Conservation (phyloP, 2,888 invertebrate species). For the Macrosiphum euphorbiae region DNA sequence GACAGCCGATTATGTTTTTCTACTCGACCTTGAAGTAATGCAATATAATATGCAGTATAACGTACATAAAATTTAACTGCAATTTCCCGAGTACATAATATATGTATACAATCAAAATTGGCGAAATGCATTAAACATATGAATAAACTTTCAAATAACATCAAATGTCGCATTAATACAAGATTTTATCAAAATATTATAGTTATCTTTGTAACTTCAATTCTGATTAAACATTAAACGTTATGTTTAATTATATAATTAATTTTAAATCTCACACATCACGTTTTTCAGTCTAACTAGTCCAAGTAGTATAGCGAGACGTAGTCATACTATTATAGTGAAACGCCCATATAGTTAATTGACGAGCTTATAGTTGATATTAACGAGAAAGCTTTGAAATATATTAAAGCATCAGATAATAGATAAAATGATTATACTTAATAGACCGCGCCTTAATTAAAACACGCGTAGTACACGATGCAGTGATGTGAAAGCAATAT, state of each 20-base stretch:
- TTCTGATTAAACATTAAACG: background rate
- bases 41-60: background rate
- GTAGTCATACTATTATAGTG: no score
- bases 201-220: background rate
- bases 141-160: background rate
- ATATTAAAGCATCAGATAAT: conserved; percentile 16
- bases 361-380: background rate
- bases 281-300: background rate
- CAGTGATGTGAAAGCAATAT: background rate
- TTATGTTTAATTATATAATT: background rate
- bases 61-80: background rate
- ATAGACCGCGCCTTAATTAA: background rate
- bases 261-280: background rate
- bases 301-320: background rate
- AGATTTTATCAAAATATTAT: background rate
- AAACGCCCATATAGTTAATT: background rate
- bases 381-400: conserved; percentile 34
- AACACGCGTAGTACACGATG: background rate
- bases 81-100: background rate
- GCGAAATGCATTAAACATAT: background rate
- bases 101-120: background rate
- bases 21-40: background rate
- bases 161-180: background rate
- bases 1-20: background rate
- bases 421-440: conserved; percentile 10